These are phyloP conservation scores for Colius striatus DNA, from an alignment of 2,113 vertebrate species.

Conservation along the genomic window DNA sequence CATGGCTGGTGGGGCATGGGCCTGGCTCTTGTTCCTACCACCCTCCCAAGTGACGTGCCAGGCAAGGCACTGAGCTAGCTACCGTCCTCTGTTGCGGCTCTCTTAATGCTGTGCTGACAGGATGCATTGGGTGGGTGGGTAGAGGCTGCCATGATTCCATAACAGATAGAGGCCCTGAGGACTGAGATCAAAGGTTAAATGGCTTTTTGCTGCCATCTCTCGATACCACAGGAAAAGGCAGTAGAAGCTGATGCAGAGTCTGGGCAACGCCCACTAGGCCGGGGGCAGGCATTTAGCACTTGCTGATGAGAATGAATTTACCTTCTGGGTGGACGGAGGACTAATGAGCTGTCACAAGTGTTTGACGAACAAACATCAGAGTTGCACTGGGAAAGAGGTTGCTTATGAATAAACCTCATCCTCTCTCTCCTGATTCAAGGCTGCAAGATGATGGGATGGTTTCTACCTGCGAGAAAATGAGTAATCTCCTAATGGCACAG, in stretches of 20 bases:
- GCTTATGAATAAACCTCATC: background rate
- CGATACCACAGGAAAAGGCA: constrained; percentile 48
- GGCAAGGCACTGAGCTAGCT: background rate
- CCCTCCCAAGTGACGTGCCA: rapidly evolving
- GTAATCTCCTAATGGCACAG: background rate
- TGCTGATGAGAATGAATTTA: background rate
- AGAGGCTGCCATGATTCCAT: background rate
- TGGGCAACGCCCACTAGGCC: background rate
- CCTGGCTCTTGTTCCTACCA: rapidly evolving
- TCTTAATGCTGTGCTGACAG: rapidly evolving
- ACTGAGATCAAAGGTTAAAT: constrained; percentile 67
- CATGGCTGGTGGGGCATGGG: rapidly evolving
- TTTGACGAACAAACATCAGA: background rate
- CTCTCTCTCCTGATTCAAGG: background rate
- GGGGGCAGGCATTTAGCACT: rapidly evolving
- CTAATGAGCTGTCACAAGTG: background rate
- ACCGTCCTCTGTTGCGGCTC: too few species aligned
- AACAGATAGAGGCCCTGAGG: background rate
- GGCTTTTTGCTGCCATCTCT: constrained; percentile 70
- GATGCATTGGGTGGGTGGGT: background rate
- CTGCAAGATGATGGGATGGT: background rate
- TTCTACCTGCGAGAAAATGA: background rate
- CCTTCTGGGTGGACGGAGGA: background rate
- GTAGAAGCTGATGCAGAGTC: background rate
- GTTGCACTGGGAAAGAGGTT: background rate